Conservation (phyloP, 2,113 vertebrate species). For the Chunga burmeisteri region DNA sequence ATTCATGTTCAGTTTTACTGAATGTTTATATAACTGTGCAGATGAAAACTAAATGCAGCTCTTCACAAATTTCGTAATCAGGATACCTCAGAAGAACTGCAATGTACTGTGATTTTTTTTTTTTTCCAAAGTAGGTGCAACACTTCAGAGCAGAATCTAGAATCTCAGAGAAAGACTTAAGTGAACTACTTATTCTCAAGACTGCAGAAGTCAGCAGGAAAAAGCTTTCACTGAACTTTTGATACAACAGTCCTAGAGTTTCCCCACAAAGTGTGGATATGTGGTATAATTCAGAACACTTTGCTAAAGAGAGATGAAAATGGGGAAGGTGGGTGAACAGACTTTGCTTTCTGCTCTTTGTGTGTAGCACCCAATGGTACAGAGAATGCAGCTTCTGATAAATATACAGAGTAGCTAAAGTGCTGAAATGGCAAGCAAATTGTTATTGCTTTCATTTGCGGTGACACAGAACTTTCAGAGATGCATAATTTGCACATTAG, state of each 20-base stretch:
- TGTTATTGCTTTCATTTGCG: not conserved
- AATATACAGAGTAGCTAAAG: not conserved
- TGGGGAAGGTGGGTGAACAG: not conserved
- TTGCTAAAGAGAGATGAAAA: not conserved
- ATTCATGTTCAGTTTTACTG: not conserved
- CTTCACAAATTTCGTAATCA: not conserved
- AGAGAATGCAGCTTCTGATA: not conserved
- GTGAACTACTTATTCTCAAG: not conserved
- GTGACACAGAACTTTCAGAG: not conserved
- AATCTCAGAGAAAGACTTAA: not conserved
- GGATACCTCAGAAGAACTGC: not conserved
- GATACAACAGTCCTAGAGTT: not conserved
- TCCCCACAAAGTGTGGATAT: not conserved
- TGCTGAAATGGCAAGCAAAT: not conserved
- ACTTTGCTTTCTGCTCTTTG: not conserved
- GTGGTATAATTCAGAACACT: not conserved
- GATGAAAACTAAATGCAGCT: not conserved
- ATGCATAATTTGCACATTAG: not conserved
- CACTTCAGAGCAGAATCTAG: not conserved
- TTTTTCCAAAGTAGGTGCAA: not conserved
- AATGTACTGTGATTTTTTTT: not conserved
- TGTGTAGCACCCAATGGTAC: not conserved
- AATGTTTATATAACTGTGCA: not conserved
- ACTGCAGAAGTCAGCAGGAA: not conserved
- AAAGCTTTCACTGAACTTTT: not conserved